Evolutionary conservation across 92 coral and sea anemone genomes (phyloP).

Genomic region (Parazoanthus atlanticus): DNA sequence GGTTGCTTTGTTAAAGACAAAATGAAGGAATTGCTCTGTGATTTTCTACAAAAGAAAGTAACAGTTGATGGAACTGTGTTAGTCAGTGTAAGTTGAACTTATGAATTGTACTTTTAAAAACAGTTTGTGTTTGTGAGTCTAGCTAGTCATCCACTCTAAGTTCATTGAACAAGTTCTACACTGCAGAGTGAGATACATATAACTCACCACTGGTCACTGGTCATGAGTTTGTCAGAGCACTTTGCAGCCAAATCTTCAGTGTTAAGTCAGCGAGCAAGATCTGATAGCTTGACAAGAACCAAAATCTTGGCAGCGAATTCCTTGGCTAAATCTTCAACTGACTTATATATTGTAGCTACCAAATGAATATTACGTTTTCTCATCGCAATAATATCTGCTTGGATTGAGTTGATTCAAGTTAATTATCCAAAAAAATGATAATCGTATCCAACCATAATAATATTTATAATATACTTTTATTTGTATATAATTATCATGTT

Average conservation of each 20-base stretch:
- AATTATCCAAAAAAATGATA: too few species aligned
- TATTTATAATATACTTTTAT: too few species aligned
- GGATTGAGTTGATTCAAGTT: too few species aligned
- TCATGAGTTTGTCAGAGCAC: not conserved
- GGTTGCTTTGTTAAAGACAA: not conserved
- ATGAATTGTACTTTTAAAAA: not conserved
- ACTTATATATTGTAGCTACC: too few species aligned
- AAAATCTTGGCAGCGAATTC: not conserved
- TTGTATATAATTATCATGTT: too few species aligned
- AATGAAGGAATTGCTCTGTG: slow-evolving; percentile 72
- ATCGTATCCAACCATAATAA: too few species aligned
- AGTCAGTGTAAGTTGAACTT: slow-evolving; percentile 49
- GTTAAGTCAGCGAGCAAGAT: too few species aligned
- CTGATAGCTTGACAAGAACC: too few species aligned
- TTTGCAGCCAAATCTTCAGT: not conserved
- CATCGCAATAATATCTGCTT: too few species aligned
- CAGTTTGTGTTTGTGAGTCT: not conserved
- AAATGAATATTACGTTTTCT: too few species aligned
- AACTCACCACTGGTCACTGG: not conserved
- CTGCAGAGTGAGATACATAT: not conserved
- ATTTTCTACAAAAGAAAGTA: slow-evolving; percentile 46
- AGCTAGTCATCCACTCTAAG: not conserved
- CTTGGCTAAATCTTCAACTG: too few species aligned
- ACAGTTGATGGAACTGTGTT: slow-evolving; percentile 59
- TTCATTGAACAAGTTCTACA: not conserved